These are phyloP conservation scores for Otolemur garnettii DNA, from an alignment of 2,113 vertebrate genomes.

Conservation along the genomic window DNA sequence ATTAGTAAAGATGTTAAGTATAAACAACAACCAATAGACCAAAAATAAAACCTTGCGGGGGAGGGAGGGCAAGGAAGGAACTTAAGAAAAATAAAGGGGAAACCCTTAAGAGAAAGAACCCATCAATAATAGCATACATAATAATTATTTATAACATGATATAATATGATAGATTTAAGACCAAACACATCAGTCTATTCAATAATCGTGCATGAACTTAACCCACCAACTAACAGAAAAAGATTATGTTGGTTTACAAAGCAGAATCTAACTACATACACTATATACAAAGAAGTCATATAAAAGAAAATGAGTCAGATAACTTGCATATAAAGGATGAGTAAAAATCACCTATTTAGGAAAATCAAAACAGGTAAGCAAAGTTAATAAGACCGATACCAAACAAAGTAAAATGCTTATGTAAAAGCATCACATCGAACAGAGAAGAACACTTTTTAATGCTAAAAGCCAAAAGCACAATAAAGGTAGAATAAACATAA, in stretches of 20 bases:
- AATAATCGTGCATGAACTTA: background rate
- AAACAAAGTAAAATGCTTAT: constrained; percentile 1
- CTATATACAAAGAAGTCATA: background rate
- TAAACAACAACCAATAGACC: background rate
- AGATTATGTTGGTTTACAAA: background rate
- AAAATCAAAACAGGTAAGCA: background rate
- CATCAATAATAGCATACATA: background rate
- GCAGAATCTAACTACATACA: background rate
- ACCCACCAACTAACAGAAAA: background rate
- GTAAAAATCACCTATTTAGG: background rate
- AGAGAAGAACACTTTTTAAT: background rate
- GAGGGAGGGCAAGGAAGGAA: background rate
- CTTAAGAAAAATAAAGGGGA: background rate
- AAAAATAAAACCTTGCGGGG: background rate
- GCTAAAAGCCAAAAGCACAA: background rate
- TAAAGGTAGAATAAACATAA: background rate
- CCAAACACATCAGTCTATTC: background rate
- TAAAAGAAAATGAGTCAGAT: background rate
- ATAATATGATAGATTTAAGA: background rate
- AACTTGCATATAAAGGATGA: background rate
- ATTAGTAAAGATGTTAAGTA: background rate
- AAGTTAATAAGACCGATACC: background rate
- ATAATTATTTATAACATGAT: constrained; percentile 5
- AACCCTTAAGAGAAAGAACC: background rate
- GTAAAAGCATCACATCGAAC: background rate